Evolutionary conservation across 2,888 invertebrate genomes (phyloP), one percentile per base, ranked within the genome.

Genomic region (Eupithecia exiguata): DNA sequence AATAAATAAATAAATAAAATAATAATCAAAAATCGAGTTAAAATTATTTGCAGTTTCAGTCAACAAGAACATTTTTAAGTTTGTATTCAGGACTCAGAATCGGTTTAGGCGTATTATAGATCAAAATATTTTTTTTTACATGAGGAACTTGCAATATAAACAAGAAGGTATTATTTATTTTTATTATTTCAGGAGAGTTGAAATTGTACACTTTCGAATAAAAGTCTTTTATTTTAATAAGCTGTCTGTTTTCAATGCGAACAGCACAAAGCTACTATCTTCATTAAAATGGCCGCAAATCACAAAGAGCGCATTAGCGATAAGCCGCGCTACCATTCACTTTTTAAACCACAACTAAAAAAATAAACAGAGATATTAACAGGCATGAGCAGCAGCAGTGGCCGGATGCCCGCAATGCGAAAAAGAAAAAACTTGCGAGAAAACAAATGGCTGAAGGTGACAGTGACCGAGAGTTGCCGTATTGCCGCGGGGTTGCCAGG

Each of bases 351-450:
- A 67, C 66, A 14, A 38, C 49, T 70, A 25, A 66, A 53, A n/a
- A 66, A 25, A 46, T 68, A 62, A 65, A 62, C 46, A 43, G 21
- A 43, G 35, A 61, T 71, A 38, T 63, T 36, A 38, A 38, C 63
- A 14, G n/a, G n/a, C 63, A 65, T 65, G 49, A 66, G 36, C 53
- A 66, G 36, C 53, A 46, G 58, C 30, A 53, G 9, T 66, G 43
- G 63, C 70, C 68, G 69, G 76, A 76, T 74, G 43, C 69, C 77
- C 77, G 79, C 77, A 77, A 70, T 77, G 77, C 79, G 77, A 79
- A 76, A n/a, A 67, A 74, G 70, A 74, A 76, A 77, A 73, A 74
- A 36, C 61, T 73, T 71, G 43, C 68, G 58, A 73, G 21, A 66
- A 69, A 70, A 68, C 69, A 69, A 77, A 71, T 63, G 70, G 74